These are phyloP conservation scores for Brachionus rubens DNA, from an alignment of 1,140 invertebrate species.

Conservation along the genomic window DNA sequence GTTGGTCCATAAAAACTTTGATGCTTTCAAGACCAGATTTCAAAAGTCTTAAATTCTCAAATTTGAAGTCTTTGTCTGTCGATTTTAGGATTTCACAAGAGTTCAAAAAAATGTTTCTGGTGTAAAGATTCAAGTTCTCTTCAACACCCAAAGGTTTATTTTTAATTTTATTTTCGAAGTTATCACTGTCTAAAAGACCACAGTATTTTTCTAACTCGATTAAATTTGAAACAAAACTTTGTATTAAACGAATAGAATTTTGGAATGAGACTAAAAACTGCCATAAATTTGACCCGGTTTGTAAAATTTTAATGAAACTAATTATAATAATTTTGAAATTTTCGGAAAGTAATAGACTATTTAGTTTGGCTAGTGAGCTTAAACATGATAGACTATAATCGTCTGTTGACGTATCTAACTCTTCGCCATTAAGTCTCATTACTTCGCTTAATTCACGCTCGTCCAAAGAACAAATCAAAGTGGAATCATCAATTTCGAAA, in stretches of 20 bases:
- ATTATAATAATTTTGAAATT: conserved; percentile 13
- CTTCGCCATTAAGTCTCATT: neutral
- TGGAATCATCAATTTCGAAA: neutral
- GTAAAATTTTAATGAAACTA: neutral
- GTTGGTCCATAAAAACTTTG: neutral
- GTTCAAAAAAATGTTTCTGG: neutral
- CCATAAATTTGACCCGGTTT: neutral
- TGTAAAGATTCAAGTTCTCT: neutral
- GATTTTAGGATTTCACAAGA: neutral
- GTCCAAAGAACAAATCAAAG: neutral
- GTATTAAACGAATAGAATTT: neutral
- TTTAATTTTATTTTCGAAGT: neutral
- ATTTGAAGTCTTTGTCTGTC: neutral
- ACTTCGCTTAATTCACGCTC: neutral
- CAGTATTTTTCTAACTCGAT: neutral
- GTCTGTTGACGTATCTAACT: conserved; percentile 3
- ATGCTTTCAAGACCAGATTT: neutral
- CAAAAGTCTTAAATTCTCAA: neutral
- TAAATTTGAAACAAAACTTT: neutral
- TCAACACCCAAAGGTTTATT: neutral
- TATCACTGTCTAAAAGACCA: neutral
- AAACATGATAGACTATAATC: neutral
- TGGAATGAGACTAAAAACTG: neutral
- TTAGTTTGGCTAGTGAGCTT: neutral
- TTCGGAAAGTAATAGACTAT: neutral